Evolutionary conservation across 64 coral and sea anemone species (phyloP), one percentile per base, ranked within the genome.

Genomic region (Orbicella faveolata): DNA sequence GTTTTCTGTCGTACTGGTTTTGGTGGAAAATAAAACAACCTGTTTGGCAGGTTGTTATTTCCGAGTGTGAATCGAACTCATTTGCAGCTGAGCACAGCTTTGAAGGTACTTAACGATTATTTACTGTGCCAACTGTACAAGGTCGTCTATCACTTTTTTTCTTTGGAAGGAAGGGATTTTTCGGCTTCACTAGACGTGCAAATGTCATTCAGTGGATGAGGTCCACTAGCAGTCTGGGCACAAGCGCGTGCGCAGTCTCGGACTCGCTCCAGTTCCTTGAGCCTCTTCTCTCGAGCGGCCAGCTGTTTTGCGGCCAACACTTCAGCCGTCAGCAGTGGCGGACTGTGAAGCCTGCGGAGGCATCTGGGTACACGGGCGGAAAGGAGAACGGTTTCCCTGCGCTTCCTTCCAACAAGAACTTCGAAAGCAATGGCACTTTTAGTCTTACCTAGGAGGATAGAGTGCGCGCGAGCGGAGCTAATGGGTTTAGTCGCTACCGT

Each of bases 371-470:
- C 20, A 14, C 82, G 70, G 2, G 82, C 82, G 12, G 64, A 85
- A 21, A 23, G 82, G 4, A 72, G 6, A 53, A 85, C 36, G 8
- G 64, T 85, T 25, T 65, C 36, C 21, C 72, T 73, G 44, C 12
- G 36, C n/a, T 72, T 52, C 1, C 63, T 51, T 51, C 21, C 82
- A 67, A 23, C 23, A 1, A 85, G 64, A 72, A 85, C 44, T 70
- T 73, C 39, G 72, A 85, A 85, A n/a, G 65, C 82, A 23, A 85
- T 73, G 36, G 36, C 34, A 14, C 44, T 85, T 73, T 85, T 85
- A 15, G 36, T 73, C 36, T 70, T 52, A 30, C 63, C 36, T 4
- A 85, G 39, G 30, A 30, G 20, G 25, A 85, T 41, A 1, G 34
- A 72, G 35, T n/a, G 36, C 21, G 21, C 7, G 23, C 39, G 36